phyloP scores from a whole-genome alignment of 2,113 vertebrate genomes.

The Zosterops borbonicus region DNA sequence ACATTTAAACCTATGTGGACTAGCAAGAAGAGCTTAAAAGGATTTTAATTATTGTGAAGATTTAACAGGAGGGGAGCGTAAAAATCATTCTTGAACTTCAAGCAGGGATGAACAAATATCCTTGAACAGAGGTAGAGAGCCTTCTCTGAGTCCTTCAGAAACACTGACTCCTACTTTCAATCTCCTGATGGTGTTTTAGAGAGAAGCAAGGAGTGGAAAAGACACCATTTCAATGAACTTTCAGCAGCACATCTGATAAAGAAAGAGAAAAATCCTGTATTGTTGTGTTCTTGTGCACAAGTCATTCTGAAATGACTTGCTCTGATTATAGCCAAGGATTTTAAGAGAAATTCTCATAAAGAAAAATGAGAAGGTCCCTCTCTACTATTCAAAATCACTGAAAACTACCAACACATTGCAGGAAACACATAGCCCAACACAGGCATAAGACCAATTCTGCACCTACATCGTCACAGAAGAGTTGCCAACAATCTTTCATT shows the following conservation, averaged over 20 bases:
- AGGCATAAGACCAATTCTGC: background rate
- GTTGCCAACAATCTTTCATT: background rate
- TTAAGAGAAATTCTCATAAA: background rate
- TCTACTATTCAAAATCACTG: background rate
- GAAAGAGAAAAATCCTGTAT: background rate
- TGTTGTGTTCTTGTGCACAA: background rate
- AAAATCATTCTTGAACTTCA: background rate
- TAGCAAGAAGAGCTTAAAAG: background rate
- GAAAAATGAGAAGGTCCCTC: background rate
- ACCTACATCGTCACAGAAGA: background rate
- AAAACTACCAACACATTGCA: background rate
- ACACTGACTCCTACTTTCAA: background rate
- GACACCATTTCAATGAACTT: background rate
- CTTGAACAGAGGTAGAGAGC: background rate
- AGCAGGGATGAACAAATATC: background rate
- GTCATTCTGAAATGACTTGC: background rate
- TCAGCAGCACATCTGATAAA: background rate
- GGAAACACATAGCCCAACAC: background rate
- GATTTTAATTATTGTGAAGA: background rate
- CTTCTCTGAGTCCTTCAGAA: background rate
- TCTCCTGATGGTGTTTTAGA: background rate
- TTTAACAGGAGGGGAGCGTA: background rate
- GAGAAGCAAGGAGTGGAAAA: background rate
- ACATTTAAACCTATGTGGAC: background rate
- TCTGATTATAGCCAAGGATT: background rate